Conservation (phyloP, 2,888 invertebrate species). For the Melanotus villosus region DNA sequence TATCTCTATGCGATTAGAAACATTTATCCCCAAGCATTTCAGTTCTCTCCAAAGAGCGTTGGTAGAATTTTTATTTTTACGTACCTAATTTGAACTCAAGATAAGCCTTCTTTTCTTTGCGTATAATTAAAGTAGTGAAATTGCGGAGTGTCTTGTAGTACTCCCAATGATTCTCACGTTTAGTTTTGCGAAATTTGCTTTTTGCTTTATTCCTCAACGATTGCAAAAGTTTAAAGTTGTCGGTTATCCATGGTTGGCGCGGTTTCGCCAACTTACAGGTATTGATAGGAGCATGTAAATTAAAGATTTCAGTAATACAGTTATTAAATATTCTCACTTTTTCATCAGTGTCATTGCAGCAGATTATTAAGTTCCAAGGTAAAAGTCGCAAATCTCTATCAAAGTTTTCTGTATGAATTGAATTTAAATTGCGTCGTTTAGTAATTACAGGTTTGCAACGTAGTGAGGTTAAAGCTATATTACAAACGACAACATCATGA, state of each 20-base stretch:
- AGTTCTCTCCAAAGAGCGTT: no score
- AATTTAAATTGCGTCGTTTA: no score
- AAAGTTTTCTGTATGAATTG: no score
- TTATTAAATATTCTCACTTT: background rate
- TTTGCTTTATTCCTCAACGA: background rate
- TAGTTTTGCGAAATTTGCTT: background rate
- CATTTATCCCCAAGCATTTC: no score
- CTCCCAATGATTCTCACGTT: background rate
- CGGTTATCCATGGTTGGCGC: background rate
- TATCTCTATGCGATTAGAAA: background rate
- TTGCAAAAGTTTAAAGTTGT: background rate
- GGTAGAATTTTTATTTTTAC: no score
- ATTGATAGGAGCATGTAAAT: background rate
- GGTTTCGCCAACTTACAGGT: background rate
- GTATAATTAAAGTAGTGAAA: background rate
- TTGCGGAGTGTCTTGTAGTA: background rate
- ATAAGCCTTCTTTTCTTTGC: background rate
- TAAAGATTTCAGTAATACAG: background rate
- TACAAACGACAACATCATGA: no score
- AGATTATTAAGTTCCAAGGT: no score
- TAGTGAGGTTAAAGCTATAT: no score
- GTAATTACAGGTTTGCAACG: no score
- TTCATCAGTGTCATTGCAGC: background rate
- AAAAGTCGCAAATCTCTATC: no score
- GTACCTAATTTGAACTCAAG: background rate